A percentile compares a stretch with the other conserved stretches of the same genome.
Conservation (phyloP, 2,888 invertebrate species). For the Allophyes oxyacanthae region DNA sequence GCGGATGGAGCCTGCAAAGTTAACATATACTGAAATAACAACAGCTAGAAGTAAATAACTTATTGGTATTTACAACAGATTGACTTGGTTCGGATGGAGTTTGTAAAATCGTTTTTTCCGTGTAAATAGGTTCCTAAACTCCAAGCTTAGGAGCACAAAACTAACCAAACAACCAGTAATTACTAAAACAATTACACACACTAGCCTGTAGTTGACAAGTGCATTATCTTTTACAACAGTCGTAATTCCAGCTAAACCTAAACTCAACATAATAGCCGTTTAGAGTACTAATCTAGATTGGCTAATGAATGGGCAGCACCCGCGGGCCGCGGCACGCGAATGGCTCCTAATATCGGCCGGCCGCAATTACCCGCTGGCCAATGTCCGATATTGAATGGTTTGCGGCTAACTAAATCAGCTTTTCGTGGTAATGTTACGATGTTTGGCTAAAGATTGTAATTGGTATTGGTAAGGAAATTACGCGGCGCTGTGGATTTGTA, state of each 20-base stretch:
- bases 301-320: slow-evolving; percentile 50
- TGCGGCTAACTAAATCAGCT: slow-evolving; percentile 51
- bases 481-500: slow-evolving; percentile 10
- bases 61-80: too few species aligned
- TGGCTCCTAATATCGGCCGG: slow-evolving; percentile 28
- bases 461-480: slow-evolving; percentile 37
- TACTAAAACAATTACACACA: neutral
- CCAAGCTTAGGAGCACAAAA: too few species aligned
- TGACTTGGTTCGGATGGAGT: too few species aligned
- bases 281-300: slow-evolving; percentile 53
- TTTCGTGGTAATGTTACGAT: slow-evolving; percentile 37
- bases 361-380: slow-evolving; percentile 41
- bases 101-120: too few species aligned
- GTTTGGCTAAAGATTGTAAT: slow-evolving; percentile 50
- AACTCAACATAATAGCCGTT: slow-evolving; percentile 35
- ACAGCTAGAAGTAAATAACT: too few species aligned
- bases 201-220: slow-evolving; percentile 20
- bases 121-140: too few species aligned
- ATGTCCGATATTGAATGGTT: slow-evolving; percentile 42
- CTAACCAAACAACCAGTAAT: slow-evolving; percentile 2
- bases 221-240: slow-evolving; percentile 21
- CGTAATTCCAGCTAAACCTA: slow-evolving; percentile 18
- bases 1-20: too few species aligned
- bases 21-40: too few species aligned
- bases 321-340: slow-evolving; percentile 22